Base-by-base conservation (phyloP, 2,888 invertebrate genomes). In the Agrotis exclamationis region DNA sequence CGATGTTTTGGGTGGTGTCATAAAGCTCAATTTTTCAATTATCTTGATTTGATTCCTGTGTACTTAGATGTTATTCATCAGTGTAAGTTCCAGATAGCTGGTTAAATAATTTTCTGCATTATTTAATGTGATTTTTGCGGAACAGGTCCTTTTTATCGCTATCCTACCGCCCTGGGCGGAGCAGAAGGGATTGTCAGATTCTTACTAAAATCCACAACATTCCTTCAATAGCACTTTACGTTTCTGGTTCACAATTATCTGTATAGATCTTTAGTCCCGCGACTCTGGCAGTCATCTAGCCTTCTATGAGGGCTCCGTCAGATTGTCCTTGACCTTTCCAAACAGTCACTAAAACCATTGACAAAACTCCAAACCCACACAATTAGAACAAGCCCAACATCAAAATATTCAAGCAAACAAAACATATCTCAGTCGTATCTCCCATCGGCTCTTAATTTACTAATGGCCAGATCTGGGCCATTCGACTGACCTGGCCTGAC, bases 401-500 rank as follows among this genome's bases (percentile, higher is more conserved):
- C 59, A 62, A 66, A 75, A 70, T 71, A 76, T 68, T 63, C 51
- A 62, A 63, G 48, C 48, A 75, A 71, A 85, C 84, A 76, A 79
- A 83, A 66, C 80, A 80, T 75, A 86, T 58, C 71, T 74, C 77
- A 83, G 63, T 6, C 69, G 62, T 79, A 85, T 79, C 84, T 79
- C 64, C 76, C 53, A 86, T 84, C 80, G 54, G 77, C 57, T 75
- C 71, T 79, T 81, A 86, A 85, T 84, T 84, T 70, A 66, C 65
- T 85, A 82, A 84, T 84, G 75, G 83, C 73, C 59, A 67, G 65
- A 78, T 80, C 74, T 85, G 68, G 86, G 86, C 73, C 80, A 81
- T 63, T 76, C 73, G 70, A 74, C 80, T 86, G 87, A 86, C 85
- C 87, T 84, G 58, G 33, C 50, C 79, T 82, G 82, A 84, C 83